These are phyloP conservation scores for Pheucticus melanocephalus DNA, from an alignment of 2,113 vertebrate genomes.

Conservation along the genomic window DNA sequence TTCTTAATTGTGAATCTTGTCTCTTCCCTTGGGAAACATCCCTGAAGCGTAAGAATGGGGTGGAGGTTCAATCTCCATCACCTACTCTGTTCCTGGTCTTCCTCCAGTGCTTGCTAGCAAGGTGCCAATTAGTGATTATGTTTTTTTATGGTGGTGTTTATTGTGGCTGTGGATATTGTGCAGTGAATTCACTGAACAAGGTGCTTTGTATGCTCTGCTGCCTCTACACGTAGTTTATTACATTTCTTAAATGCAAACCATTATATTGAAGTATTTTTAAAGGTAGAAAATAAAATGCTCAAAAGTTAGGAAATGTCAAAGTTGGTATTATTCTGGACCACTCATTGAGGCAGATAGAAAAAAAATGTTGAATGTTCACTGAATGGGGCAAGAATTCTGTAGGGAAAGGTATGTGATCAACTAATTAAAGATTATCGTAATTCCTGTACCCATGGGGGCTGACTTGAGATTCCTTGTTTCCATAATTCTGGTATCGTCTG, in stretches of 20 bases:
- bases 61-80: background rate
- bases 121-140: background rate
- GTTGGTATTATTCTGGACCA: background rate
- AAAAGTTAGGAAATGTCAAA: constrained; percentile 1
- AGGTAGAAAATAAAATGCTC: background rate
- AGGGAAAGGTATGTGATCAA: background rate
- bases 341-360: background rate
- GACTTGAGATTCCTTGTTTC: background rate
- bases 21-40: background rate
- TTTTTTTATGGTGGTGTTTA: background rate
- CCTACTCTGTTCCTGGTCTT: background rate
- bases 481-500: background rate
- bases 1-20: background rate
- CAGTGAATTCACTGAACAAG: background rate
- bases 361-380: background rate
- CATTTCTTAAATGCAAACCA: background rate
- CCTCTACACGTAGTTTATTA: background rate
- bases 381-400: background rate
- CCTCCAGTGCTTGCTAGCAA: background rate
- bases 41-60: background rate
- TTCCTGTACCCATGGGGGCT: background rate
- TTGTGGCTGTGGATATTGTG: background rate
- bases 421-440: background rate
- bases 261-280: background rate
- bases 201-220: background rate